phyloP scores from a whole-genome alignment of 2,113 vertebrate genomes.

The Forbesichthys agassizii region DNA sequence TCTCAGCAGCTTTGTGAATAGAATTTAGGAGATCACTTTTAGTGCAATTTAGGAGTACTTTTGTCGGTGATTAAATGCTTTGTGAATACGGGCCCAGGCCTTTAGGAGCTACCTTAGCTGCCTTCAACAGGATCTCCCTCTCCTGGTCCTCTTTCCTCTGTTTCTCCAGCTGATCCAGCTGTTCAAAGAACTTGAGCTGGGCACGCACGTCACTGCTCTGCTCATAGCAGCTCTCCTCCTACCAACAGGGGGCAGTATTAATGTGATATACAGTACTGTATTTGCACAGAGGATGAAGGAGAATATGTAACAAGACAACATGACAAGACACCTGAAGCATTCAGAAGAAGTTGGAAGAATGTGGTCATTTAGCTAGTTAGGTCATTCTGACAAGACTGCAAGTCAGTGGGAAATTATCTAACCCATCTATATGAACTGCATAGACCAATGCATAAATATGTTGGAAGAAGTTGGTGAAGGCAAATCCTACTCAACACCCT shows the following conservation, averaged over 20 bases:
- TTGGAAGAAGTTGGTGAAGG: too few species aligned
- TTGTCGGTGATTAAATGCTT: background rate
- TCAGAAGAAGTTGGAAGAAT: too few species aligned
- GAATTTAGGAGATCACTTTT: too few species aligned
- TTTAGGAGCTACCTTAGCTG: slow-evolving; percentile 85
- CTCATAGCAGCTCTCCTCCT: slow-evolving; percentile 92
- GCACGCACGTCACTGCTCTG: slow-evolving; percentile 89
- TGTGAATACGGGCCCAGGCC: background rate
- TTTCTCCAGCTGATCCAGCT: slow-evolving; percentile 95
- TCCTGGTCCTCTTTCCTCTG: slow-evolving; percentile 96
- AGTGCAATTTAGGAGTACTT: background rate
- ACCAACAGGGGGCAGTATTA: slow-evolving; percentile 18
- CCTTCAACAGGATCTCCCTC: slow-evolving; percentile 94
- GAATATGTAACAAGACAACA: background rate
- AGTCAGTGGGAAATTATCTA: too few species aligned
- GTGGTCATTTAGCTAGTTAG: too few species aligned
- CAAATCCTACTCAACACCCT: too few species aligned
- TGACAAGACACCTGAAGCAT: background rate
- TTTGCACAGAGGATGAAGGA: background rate
- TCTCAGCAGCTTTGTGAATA: too few species aligned
- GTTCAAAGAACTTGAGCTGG: slow-evolving; percentile 96
- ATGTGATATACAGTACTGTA: background rate
- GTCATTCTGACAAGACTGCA: too few species aligned
- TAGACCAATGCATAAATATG: too few species aligned
- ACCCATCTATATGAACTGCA: too few species aligned